Evolutionary conservation across 2,888 invertebrate species (phyloP).

Genomic region (Eretmocerus hayati): DNA sequence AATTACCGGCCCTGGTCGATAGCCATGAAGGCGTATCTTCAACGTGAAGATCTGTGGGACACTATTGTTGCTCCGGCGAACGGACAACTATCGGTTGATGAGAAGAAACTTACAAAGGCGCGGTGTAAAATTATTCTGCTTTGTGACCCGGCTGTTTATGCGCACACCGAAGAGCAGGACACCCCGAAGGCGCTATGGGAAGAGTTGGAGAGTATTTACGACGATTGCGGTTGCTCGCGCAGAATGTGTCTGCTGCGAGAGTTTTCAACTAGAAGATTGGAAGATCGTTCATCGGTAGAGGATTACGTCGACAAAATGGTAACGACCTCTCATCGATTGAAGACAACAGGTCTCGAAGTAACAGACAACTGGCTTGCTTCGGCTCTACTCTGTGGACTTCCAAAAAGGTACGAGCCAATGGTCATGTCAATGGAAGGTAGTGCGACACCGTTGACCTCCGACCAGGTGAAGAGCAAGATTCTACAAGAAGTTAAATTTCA

Average conservation of each 20-base stretch:
- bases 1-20: not conserved
- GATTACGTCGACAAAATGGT: not conserved
- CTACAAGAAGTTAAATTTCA: not conserved
- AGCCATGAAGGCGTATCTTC: not conserved
- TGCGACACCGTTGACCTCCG: not conserved
- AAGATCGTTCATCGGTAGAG: not conserved
- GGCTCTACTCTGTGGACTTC: not conserved
- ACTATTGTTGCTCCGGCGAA: not conserved
- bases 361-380: not conserved
- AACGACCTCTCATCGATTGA: not conserved
- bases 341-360: not conserved
- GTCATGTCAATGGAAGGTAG: not conserved
- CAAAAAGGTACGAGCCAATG: not conserved
- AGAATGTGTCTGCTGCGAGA: not conserved
- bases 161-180: not conserved
- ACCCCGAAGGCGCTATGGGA: not conserved
- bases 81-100: not conserved
- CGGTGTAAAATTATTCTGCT: not conserved
- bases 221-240: not conserved
- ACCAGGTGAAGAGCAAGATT: not conserved
- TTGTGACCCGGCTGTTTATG: not conserved
- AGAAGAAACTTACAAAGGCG: not conserved
- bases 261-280: not conserved
- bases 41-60: not conserved
- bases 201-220: not conserved